phyloP scores from a whole-genome alignment of 2,113 vertebrate species.

The Percina caprodes region DNA sequence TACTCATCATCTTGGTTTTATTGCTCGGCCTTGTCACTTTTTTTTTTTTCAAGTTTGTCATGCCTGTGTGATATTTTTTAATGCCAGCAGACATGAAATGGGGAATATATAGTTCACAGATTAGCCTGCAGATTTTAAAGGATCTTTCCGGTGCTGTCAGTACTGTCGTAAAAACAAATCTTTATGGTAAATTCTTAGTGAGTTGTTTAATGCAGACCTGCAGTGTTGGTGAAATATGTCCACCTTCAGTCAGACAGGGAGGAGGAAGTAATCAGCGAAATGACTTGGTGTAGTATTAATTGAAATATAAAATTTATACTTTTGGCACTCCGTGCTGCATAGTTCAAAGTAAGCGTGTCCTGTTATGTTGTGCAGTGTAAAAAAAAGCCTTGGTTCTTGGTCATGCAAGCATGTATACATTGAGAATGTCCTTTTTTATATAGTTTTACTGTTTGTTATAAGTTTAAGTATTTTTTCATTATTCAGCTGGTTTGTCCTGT shows the following conservation, averaged over 20 bases:
- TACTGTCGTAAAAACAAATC: slow-evolving; percentile 32
- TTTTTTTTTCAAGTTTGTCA: slow-evolving; percentile 42
- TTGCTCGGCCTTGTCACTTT: slow-evolving; percentile 44
- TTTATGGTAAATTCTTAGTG: slow-evolving; percentile 44
- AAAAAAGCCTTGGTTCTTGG: neutral
- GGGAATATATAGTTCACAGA: slow-evolving; percentile 20
- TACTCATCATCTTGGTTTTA: slow-evolving; percentile 68
- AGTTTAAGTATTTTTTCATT: neutral
- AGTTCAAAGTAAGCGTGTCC: slow-evolving; percentile 5
- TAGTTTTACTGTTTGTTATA: neutral
- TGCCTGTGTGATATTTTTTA: slow-evolving; percentile 34
- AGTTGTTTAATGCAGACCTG: slow-evolving; percentile 44
- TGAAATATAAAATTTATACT: slow-evolving; percentile 48
- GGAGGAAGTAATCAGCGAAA: slow-evolving; percentile 49
- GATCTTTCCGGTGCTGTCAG: neutral
- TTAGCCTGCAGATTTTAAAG: slow-evolving; percentile 50
- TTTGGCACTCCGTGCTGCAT: slow-evolving; percentile 6
- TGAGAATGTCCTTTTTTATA: neutral
- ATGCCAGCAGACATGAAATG: slow-evolving; percentile 24
- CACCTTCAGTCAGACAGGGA: neutral
- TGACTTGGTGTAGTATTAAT: slow-evolving; percentile 46
- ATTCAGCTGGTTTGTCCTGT: neutral
- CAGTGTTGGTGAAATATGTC: slow-evolving; percentile 38
- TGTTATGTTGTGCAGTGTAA: neutral
- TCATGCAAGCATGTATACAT: neutral